Evolutionary conservation across 2,888 invertebrate genomes (phyloP).

Genomic region (Zaprionus lineosus): DNA sequence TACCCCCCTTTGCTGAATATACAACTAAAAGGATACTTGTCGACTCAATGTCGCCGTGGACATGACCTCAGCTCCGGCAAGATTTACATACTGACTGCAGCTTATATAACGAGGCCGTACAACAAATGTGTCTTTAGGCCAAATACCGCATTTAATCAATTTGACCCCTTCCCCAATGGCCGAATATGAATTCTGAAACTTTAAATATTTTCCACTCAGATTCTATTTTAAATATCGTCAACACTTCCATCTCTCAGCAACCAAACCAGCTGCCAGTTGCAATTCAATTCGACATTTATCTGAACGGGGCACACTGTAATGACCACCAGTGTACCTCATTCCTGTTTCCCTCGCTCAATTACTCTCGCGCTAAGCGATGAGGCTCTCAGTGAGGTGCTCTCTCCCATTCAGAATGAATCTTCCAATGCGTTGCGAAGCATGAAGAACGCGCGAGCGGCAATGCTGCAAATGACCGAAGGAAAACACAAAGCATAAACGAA

Average conservation of each 20-base stretch:
- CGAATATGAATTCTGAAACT: neutral
- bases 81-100: neutral
- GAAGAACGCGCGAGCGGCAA: conserved; percentile 16
- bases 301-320: too few species aligned
- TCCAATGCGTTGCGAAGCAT: conserved; percentile 27
- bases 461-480: conserved; percentile 22
- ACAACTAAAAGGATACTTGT: conserved; percentile 24
- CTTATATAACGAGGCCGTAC: neutral
- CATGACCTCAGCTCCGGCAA: conserved; percentile 20
- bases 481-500: conserved; percentile 19
- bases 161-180: too few species aligned
- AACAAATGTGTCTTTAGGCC: neutral
- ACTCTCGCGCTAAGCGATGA: neutral
- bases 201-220: neutral
- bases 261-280: too few species aligned
- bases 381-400: too few species aligned
- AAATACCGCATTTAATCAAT: conserved; percentile 9
- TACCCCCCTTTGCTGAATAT: too few species aligned
- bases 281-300: too few species aligned
- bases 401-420: conserved; percentile 1
- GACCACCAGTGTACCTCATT: too few species aligned
- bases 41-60: conserved; percentile 41
- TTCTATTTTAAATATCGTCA: neutral
- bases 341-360: neutral
- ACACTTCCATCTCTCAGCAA: too few species aligned